Evolutionary conservation across 2,797 vertebrate genomes (phyloP).

Genomic region (Yasuhikotakia modesta): DNA sequence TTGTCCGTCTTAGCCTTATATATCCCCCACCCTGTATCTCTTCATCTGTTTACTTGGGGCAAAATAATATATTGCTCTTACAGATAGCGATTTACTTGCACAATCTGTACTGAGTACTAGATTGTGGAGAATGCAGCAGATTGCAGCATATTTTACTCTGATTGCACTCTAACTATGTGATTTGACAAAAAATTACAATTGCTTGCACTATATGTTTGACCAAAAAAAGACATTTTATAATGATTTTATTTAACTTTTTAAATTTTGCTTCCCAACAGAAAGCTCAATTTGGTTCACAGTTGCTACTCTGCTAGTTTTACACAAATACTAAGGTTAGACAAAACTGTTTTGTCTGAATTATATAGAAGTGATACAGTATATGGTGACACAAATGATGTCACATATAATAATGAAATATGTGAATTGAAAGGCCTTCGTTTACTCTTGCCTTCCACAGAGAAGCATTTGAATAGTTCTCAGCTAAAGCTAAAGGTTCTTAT

Average conservation of each 20-base stretch:
- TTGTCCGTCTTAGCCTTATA: slow-evolving; percentile 50
- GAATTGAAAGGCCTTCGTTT: not conserved
- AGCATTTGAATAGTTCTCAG: not conserved
- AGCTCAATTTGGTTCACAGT: slow-evolving; percentile 71
- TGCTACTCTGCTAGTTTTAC: not conserved
- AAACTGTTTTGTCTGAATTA: not conserved
- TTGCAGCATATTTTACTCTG: too few species aligned
- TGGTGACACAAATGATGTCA: too few species aligned
- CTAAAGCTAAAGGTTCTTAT: not conserved
- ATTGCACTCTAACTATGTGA: too few species aligned
- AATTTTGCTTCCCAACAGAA: slow-evolving; percentile 49
- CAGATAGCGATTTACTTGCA: not conserved
- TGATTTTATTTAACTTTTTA: too few species aligned
- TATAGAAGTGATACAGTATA: too few species aligned
- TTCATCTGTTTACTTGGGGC: slow-evolving; percentile 34
- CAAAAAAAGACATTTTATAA: too few species aligned
- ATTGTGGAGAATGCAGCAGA: too few species aligned
- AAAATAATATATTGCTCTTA: not conserved
- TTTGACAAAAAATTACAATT: too few species aligned
- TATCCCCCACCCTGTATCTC: slow-evolving; percentile 45
- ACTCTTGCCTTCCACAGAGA: not conserved
- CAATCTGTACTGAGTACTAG: not conserved
- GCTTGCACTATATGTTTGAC: too few species aligned
- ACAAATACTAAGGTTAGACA: slow-evolving; percentile 33
- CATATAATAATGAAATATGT: not conserved